phyloP scores from a whole-genome alignment of 2,797 vertebrate genomes.

The Neoniphon sammara region DNA sequence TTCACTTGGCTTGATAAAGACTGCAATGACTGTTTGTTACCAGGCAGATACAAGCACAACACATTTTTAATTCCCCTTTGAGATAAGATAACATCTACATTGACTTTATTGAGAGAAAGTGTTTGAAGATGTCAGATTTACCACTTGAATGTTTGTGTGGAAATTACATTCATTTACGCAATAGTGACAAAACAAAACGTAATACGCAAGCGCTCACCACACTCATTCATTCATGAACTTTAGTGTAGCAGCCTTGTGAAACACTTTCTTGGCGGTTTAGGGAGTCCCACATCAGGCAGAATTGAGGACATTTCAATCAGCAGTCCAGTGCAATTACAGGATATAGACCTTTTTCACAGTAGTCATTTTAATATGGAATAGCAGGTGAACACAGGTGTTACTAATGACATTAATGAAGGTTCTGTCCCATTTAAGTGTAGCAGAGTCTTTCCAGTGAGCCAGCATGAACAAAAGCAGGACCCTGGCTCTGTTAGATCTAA shows the following conservation, averaged over 20 bases:
- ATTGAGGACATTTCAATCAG: background rate
- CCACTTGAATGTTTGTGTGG: background rate
- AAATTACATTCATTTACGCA: background rate
- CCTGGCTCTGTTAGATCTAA: too few species aligned
- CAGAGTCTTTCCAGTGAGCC: too few species aligned
- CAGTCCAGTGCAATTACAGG: background rate
- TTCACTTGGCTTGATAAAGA: conserved; percentile 43
- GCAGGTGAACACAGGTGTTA: too few species aligned
- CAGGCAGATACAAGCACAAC: conserved; percentile 13
- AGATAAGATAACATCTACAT: conserved; percentile 41
- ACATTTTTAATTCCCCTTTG: background rate
- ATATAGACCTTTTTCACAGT: too few species aligned
- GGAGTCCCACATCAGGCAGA: background rate
- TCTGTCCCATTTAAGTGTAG: too few species aligned
- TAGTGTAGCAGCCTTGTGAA: background rate
- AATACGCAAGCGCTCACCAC: too few species aligned
- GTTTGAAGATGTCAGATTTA: background rate
- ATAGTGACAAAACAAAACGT: background rate
- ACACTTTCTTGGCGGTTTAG: background rate
- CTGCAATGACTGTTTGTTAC: conserved; percentile 33
- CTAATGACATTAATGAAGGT: too few species aligned
- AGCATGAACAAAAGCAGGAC: too few species aligned
- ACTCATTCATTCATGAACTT: background rate
- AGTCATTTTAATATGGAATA: too few species aligned
- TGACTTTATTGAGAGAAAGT: background rate